phyloP scores from a whole-genome alignment of 2,797 vertebrate species.

The Taenioides sp. region DNA sequence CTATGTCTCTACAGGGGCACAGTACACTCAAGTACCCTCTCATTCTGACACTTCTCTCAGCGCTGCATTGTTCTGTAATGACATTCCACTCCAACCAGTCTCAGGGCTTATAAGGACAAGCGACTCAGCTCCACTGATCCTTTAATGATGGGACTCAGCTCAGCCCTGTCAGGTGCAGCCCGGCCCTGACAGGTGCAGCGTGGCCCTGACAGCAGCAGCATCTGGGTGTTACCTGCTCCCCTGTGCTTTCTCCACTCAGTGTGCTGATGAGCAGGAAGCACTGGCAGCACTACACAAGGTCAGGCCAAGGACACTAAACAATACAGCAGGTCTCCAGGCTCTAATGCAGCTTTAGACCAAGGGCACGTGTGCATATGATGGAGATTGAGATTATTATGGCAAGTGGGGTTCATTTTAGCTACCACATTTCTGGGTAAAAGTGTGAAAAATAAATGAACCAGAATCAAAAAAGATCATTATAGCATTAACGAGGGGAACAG shows the following conservation, averaged over 20 bases:
- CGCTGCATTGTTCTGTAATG: constrained; percentile 43
- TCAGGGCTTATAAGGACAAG: constrained; percentile 19
- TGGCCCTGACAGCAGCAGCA: constrained; percentile 54
- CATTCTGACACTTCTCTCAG: background rate
- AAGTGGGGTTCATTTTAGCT: no score
- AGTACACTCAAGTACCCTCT: background rate
- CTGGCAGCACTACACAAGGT: constrained; percentile 37
- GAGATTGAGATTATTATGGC: background rate
- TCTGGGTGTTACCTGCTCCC: constrained; percentile 48
- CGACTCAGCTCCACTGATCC: constrained; percentile 47
- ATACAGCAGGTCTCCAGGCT: constrained; percentile 2
- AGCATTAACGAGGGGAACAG: background rate
- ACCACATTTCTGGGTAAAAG: background rate
- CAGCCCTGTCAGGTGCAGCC: constrained; percentile 52
- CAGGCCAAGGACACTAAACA: constrained; percentile 7
- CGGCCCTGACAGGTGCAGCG: constrained; percentile 52
- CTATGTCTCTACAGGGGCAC: background rate
- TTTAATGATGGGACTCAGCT: constrained; percentile 42
- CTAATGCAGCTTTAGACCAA: background rate
- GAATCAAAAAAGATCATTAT: background rate
- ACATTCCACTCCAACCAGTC: constrained; percentile 50
- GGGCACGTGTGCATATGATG: background rate
- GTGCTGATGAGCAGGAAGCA: constrained; percentile 37
- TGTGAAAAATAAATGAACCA: background rate
- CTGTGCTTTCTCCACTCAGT: constrained; percentile 47